A percentile compares a stretch with the other conserved stretches of the same genome.
Evolutionary conservation across 2,113 vertebrate genomes (phyloP).

Genomic region (Campylomormyrus tamandua): DNA sequence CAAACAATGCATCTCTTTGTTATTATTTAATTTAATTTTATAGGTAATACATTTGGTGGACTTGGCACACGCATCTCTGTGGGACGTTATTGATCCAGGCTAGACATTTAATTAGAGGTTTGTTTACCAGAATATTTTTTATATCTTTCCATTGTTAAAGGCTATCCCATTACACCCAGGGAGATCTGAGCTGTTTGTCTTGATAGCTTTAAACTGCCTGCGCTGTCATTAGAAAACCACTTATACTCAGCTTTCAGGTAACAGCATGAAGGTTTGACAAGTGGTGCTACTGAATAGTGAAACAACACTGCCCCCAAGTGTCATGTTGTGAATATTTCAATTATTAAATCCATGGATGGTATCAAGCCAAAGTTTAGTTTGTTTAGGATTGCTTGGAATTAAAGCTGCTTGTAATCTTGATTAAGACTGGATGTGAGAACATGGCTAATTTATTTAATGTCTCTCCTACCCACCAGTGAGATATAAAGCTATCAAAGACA

Average conservation of each 20-base stretch:
- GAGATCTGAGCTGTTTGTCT: neutral
- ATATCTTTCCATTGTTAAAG: conserved; percentile 1
- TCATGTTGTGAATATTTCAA: neutral
- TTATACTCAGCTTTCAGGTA: neutral
- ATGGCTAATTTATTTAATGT: neutral
- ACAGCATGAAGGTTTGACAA: neutral
- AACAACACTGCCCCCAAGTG: conserved; percentile 17
- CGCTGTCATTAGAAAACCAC: neutral
- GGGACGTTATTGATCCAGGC: neutral
- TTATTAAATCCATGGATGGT: neutral
- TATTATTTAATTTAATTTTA: neutral
- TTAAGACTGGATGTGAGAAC: neutral
- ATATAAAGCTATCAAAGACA: neutral
- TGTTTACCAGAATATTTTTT: conserved; percentile 4
- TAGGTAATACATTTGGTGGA: neutral
- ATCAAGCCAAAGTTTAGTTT: neutral
- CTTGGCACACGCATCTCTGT: neutral
- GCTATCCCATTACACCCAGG: neutral
- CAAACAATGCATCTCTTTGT: neutral
- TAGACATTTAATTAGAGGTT: neutral
- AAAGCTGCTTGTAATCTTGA: neutral
- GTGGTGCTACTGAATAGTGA: neutral
- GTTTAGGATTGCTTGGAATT: neutral
- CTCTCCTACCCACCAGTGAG: neutral
- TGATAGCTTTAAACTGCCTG: neutral